A percentile compares a stretch with the other conserved stretches of the same genome.
These are phyloP conservation scores for Euura lappo DNA, from an alignment of 1,140 invertebrate genomes.

Conservation along the genomic window DNA sequence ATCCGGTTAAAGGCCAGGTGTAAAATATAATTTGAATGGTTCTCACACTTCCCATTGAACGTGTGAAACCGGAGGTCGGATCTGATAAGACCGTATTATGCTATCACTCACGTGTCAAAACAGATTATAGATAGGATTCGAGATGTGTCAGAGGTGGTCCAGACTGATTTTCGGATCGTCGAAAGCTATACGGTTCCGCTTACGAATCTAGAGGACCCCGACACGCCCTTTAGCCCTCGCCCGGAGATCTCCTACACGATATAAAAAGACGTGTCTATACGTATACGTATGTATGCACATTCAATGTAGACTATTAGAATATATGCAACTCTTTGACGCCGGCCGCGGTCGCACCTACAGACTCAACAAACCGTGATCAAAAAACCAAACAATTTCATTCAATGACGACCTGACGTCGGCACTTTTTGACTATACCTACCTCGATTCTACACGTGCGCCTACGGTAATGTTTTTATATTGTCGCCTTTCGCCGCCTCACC, in stretches of 20 bases:
- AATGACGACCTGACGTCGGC: too few species aligned
- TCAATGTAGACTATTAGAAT: too few species aligned
- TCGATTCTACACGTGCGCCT: too few species aligned
- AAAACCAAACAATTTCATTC: background rate
- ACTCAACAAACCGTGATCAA: background rate
- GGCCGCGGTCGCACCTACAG: background rate
- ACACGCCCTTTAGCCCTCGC: background rate
- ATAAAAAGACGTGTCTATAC: too few species aligned
- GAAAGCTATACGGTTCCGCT: background rate
- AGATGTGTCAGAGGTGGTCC: constrained; percentile 26
- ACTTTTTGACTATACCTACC: too few species aligned
- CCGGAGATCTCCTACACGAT: background rate
- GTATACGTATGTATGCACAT: too few species aligned
- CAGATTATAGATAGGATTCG: constrained; percentile 41
- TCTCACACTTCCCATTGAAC: background rate
- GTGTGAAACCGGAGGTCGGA: constrained; percentile 4
- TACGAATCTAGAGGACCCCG: background rate
- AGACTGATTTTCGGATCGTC: constrained; percentile 24
- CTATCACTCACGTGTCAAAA: constrained; percentile 42
- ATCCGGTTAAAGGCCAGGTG: constrained; percentile 40
- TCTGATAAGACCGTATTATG: constrained; percentile 34
- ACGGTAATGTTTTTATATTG: too few species aligned
- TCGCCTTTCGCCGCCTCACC: too few species aligned
- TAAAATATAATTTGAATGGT: constrained; percentile 42
- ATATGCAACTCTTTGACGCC: too few species aligned